These are phyloP conservation scores for Benitochromis conjunctus DNA, from an alignment of 2,113 vertebrate genomes.

Conservation along the genomic window DNA sequence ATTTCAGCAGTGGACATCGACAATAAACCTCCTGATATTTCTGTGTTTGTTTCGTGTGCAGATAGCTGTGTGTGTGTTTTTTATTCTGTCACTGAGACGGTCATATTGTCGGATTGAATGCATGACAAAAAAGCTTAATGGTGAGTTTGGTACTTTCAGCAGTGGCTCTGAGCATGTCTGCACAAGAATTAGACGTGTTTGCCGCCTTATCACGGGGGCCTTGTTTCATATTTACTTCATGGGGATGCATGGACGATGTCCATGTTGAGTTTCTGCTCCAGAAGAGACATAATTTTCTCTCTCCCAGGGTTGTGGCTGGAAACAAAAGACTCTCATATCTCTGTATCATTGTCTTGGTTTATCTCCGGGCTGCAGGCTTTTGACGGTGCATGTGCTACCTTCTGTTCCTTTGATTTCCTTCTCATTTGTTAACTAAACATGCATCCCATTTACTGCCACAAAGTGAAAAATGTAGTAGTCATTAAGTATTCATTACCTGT, in stretches of 20 bases:
- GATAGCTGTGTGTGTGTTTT: background rate
- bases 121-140: constrained; percentile 6
- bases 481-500: constrained; percentile 66
- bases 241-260: constrained; percentile 8
- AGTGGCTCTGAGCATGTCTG: background rate
- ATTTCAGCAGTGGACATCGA: constrained; percentile 19
- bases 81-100: background rate
- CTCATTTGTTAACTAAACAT: constrained; percentile 67
- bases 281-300: constrained; percentile 45
- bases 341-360: constrained; percentile 58
- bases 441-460: constrained; percentile 53
- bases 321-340: constrained; percentile 50
- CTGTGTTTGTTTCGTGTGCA: background rate
- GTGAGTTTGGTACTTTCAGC: constrained; percentile 4
- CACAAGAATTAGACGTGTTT: background rate
- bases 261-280: constrained; percentile 44
- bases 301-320: background rate
- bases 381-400: constrained; percentile 42
- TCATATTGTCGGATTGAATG: background rate
- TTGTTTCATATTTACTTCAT: constrained; percentile 25
- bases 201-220: background rate
- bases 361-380: constrained; percentile 65
- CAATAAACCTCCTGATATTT: constrained; percentile 9
- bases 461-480: constrained; percentile 67
- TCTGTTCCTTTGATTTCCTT: constrained; percentile 41